A percentile compares a stretch with the other conserved stretches of the same genome.
Evolutionary conservation across 1,140 invertebrate species (phyloP).

Genomic region (Ceratina australensis): DNA sequence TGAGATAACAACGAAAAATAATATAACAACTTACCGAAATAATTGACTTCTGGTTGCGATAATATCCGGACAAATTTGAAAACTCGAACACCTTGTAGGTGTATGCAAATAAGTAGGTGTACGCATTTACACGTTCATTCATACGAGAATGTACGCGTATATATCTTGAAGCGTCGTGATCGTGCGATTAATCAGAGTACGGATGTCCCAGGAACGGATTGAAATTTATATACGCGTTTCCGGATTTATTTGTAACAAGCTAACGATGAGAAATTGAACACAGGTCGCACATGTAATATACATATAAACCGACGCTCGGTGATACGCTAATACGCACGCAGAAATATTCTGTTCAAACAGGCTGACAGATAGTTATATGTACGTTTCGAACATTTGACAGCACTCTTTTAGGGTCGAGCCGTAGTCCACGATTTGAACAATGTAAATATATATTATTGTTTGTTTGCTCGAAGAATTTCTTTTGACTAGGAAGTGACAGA

Average conservation of each 20-base stretch:
- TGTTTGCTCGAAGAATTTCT: conserved; percentile 65
- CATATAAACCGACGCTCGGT: conserved; percentile 52
- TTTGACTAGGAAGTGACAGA: conserved; percentile 76
- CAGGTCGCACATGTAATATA: conserved; percentile 56
- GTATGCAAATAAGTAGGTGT: conserved; percentile 37
- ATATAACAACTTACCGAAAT: conserved; percentile 22
- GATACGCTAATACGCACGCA: conserved; percentile 33
- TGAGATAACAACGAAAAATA: background rate
- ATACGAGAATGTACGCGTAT: background rate
- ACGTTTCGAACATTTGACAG: background rate
- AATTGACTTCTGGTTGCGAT: background rate
- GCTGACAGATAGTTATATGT: conserved; percentile 19
- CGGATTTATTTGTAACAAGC: conserved; percentile 17
- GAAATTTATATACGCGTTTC: conserved; percentile 1
- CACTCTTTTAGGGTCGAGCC: conserved; percentile 21
- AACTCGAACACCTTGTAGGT: conserved; percentile 19
- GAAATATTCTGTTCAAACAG: conserved; percentile 6
- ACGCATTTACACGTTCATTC: conserved; percentile 37
- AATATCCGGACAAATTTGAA: conserved; percentile 20
- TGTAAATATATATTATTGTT: conserved; percentile 56
- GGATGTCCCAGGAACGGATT: background rate
- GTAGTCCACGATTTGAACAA: conserved; percentile 36
- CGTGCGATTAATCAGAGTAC: conserved; percentile 3
- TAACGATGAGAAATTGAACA: conserved; percentile 42
- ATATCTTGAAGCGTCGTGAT: conserved; percentile 2